Base-by-base conservation (phyloP, 2,888 invertebrate species). In the Pelosia muscerda region DNA sequence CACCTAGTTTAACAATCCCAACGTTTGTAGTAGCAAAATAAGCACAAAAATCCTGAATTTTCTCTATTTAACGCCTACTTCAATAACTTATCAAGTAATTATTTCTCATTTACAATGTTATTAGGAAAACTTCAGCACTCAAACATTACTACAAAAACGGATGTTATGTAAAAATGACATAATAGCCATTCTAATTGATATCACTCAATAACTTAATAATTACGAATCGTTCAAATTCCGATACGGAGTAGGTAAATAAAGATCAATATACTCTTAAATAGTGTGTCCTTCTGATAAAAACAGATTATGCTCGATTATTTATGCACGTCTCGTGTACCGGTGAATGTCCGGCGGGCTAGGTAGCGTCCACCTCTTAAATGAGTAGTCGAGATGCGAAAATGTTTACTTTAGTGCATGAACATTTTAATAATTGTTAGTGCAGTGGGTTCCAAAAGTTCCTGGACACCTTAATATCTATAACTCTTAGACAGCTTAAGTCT, bases 241-340 rank as follows among this genome's bases (percentile, higher is more conserved):
- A 60, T 56, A 66, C 69, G 65, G 22, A 74, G 25, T 56, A 42
- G 75, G 76, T 73, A 34, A 72, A 54, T 72, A 68, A 80, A 86
- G 89, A 90, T 90, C 90, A 90, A 90, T 81, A 89, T 84, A 88
- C 91, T 84, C 83, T 88, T 88, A 89, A 90, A 90, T 88, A 88
- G 89, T 90, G 89, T 88, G 83, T 88, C 91, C 84, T 77, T 66
- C 75, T 78, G 81, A 88, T 88, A 92, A 91, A 90, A 92, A 92
- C 76, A 86, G 85, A 91, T 90, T 87, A 88, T 84, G 78, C 68
- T 75, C 89, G 86, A 92, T 93, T 93, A 92, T 93, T 90, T 90
- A 92, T 92, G 92, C 92, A 93, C 93, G 93, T 93, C 89, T 80
- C 75, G 67, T 71, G 63, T 71, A 79, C 80, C 84, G 85, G 86